Conservation (phyloP, 1,140 invertebrate genomes). For the Phortica variegata region DNA sequence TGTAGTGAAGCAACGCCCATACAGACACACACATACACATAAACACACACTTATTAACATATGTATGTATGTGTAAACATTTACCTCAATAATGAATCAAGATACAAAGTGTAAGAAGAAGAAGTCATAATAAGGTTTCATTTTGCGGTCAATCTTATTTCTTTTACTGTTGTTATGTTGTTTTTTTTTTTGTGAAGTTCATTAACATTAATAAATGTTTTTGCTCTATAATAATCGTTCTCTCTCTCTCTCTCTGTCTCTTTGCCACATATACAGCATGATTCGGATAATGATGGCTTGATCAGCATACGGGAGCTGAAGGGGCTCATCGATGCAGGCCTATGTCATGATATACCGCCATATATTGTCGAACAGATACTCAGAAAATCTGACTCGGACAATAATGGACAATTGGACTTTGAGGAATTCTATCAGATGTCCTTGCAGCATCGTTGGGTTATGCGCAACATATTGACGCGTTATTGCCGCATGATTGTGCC, state of each 20-base stretch:
- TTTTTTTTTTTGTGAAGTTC: not conserved
- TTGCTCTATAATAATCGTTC: not conserved
- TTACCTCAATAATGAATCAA: not conserved
- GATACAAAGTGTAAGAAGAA: not conserved
- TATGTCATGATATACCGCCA: constrained; percentile 71
- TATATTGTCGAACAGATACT: constrained; percentile 72
- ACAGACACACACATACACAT: too few relatives aligned
- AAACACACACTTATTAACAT: too few relatives aligned
- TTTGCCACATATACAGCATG: constrained; percentile 63
- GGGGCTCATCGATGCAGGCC: constrained; percentile 63
- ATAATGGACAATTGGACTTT: constrained; percentile 73
- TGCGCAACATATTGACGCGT: constrained; percentile 63
- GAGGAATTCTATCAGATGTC: constrained; percentile 81
- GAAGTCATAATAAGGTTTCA: too few relatives aligned
- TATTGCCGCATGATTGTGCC: constrained; percentile 61
- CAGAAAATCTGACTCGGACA: constrained; percentile 69
- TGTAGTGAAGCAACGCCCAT: too few relatives aligned
- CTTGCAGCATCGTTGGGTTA: constrained; percentile 63
- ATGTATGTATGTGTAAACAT: too few relatives aligned
- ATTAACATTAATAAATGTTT: not conserved
- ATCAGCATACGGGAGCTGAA: constrained; percentile 72
- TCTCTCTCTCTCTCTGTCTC: not conserved
- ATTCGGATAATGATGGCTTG: constrained; percentile 71
- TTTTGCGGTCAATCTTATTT: not conserved
- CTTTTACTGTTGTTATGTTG: not conserved